Conservation (phyloP, 2,113 vertebrate species). For the Chroicocephalus ridibundus region DNA sequence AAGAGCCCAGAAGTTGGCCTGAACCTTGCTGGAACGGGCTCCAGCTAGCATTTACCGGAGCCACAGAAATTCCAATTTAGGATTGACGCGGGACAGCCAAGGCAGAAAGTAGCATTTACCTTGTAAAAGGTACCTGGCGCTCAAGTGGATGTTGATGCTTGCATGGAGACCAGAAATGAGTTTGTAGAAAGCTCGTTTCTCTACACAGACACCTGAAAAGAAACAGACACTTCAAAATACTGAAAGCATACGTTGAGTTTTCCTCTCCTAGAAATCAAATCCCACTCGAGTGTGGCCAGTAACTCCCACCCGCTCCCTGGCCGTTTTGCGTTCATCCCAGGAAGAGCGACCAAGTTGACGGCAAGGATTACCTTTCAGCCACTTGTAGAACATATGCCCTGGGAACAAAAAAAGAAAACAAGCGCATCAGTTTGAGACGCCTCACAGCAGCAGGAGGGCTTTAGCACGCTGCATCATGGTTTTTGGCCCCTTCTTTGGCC, state of each 20-base stretch:
- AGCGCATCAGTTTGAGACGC: background rate
- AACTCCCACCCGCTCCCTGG: background rate
- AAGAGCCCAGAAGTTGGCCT: background rate
- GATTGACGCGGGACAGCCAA: background rate
- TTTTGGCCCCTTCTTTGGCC: background rate
- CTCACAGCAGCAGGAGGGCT: background rate
- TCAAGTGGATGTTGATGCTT: slow-evolving; percentile 93
- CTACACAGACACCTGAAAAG: slow-evolving; percentile 86
- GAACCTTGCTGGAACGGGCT: background rate
- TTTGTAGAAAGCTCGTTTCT: slow-evolving; percentile 92
- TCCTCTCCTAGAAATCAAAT: background rate
- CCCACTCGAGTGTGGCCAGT: background rate
- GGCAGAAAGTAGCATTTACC: slow-evolving; percentile 71
- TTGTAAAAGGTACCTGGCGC: slow-evolving; percentile 87
- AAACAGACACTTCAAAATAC: background rate
- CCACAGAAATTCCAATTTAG: background rate
- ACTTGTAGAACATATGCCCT: slow-evolving; percentile 86
- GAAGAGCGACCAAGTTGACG: background rate
- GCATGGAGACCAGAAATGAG: slow-evolving; percentile 91
- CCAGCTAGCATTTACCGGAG: background rate
- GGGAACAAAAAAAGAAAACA: slow-evolving; percentile 44
- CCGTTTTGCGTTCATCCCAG: background rate
- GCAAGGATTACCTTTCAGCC: slow-evolving; percentile 84
- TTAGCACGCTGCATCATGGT: too few relatives aligned
- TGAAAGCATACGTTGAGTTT: background rate